Conservation (phyloP, 2,113 vertebrate species). For the Mystacornis crossleyi region DNA sequence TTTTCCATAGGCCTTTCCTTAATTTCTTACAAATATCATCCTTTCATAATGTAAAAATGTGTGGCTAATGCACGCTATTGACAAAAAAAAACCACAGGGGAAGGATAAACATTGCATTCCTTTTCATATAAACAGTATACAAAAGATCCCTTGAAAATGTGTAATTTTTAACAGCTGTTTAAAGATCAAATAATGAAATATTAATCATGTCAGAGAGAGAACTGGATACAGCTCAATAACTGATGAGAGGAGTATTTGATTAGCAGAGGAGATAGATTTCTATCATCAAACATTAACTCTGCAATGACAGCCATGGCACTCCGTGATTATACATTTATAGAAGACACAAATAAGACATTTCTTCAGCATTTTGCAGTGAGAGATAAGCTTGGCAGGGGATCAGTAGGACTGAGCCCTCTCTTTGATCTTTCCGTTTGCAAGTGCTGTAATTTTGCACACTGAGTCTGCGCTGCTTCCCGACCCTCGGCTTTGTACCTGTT, state of each 20-base stretch:
- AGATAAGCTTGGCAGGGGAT: background rate
- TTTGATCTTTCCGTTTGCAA: background rate
- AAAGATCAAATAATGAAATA: slow-evolving; percentile 45
- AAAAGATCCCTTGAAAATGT: slow-evolving; percentile 18
- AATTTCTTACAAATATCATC: slow-evolving; percentile 3
- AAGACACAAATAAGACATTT: background rate
- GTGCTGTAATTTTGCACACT: background rate
- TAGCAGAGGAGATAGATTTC: slow-evolving; percentile 3
- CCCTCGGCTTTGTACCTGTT: background rate
- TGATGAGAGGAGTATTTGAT: slow-evolving; percentile 24
- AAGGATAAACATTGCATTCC: background rate
- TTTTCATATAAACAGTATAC: background rate
- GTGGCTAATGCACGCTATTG: background rate
- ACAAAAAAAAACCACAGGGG: background rate
- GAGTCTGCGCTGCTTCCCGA: accelerated
- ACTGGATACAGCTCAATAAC: slow-evolving; percentile 40
- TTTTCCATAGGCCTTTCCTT: background rate
- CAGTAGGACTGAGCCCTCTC: background rate
- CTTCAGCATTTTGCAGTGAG: background rate
- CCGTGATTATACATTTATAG: slow-evolving; percentile 1
- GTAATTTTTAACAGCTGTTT: slow-evolving; percentile 37
- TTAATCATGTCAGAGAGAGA: slow-evolving; percentile 38
- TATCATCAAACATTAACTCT: slow-evolving; percentile 2
- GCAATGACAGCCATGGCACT: background rate
- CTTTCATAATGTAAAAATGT: background rate